Evolutionary conservation across 1,140 invertebrate genomes (phyloP), one percentile per base, ranked within the genome.

Genomic region (Magallana ariakensis): DNA sequence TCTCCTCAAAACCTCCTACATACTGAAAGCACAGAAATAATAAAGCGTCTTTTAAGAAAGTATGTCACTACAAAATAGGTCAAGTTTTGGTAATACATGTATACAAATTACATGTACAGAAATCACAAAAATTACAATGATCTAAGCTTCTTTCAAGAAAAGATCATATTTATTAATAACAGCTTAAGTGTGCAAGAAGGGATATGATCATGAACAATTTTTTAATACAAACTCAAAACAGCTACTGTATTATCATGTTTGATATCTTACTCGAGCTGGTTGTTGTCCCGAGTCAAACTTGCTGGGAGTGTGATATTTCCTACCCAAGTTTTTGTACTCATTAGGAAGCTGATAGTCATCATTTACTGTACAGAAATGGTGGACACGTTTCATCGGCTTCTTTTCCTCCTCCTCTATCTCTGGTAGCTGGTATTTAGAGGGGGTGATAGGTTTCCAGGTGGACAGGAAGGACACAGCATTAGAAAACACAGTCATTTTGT

Each of bases 291-390:
- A 85, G 0, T 89, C 66, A 66, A 87, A 93, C 53, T 87, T 84
- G 81, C 89, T 90, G 22, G 91, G 92, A 9, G 91, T 87, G 80
- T 92, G 91, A 80, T 93, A 92, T 80, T 92, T 92, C 19, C 93
- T 86, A n/a, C 91, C 92, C 15, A 91, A 80, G 80, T 92, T 87
- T 62, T 88, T 82, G 19, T 92, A 90, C 46, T 90, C 86, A 26
- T 90, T 89, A 9, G 92, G 92, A 13, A 94, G 90, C 88, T 93
- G 93, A 70, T 91, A 91, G 4, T 91, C 92, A 26, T 83, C 80
- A 6, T 90, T 92, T 22, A 90, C 90, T 26, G 89, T 92, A 88
- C 93, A 94, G 88, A 93, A 94, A 87, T 94, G 93, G 86, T 94
- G 93, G 53, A 94, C 90, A 82, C 87, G 91, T 54, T 90, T 90